Conservation (phyloP, 2,888 invertebrate genomes). For the Dichetophora obliterata region DNA sequence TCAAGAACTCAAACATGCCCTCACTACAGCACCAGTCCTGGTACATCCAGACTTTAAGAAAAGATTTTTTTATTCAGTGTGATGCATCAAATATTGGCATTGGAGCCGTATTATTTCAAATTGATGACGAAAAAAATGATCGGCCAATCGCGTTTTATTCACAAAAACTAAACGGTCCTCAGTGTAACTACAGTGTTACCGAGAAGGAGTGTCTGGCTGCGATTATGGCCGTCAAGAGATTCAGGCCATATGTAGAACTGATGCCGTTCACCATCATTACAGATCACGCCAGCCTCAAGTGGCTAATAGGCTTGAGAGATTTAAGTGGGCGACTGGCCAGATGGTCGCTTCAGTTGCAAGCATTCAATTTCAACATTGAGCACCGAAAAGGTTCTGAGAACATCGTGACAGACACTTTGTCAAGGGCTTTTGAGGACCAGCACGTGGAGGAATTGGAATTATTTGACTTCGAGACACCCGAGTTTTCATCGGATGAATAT, state of each 20-base stretch:
- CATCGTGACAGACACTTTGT: conserved; percentile 46
- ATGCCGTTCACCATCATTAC: conserved; percentile 46
- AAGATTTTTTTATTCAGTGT: conserved; percentile 37
- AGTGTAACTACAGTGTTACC: too few species aligned
- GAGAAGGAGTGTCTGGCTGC: too few species aligned
- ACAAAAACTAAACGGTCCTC: too few species aligned
- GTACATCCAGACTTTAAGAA: conserved; percentile 33
- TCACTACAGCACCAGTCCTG: neutral
- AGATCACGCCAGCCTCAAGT: conserved; percentile 48
- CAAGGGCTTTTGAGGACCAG: conserved; percentile 12
- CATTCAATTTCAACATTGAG: conserved; percentile 46
- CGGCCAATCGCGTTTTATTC: conserved; percentile 27
- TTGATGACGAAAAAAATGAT: neutral
- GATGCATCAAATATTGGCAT: conserved; percentile 39
- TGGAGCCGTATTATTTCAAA: conserved; percentile 18
- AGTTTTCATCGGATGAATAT: too few species aligned
- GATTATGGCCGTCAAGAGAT: too few species aligned
- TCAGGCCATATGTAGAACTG: too few species aligned
- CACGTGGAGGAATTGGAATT: neutral
- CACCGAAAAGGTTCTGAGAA: conserved; percentile 54
- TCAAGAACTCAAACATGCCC: neutral
- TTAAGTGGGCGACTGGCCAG: conserved; percentile 53
- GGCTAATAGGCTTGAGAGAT: conserved; percentile 40
- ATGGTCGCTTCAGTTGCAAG: conserved; percentile 47
- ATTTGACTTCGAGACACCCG: conserved; percentile 32